Evolutionary conservation across 2,888 invertebrate genomes (phyloP).

Genomic region (Matsumyia berberina): DNA sequence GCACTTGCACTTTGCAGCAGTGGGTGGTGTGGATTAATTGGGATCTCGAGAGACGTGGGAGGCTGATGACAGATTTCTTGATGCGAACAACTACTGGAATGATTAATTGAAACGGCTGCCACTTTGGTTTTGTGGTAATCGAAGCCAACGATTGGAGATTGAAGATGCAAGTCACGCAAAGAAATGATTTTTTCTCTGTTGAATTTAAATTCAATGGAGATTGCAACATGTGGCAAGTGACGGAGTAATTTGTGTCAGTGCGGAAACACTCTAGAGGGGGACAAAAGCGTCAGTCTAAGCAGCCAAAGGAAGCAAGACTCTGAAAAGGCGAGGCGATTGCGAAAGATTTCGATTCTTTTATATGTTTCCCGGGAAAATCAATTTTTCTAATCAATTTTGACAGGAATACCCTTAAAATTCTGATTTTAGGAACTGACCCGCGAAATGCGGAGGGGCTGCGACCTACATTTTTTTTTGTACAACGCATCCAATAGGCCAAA

Average conservation of each 20-base stretch:
- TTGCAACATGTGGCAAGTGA: conserved; percentile 41
- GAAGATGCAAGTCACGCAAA: conserved; percentile 58
- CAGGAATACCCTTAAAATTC: no score
- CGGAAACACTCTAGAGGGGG: no score
- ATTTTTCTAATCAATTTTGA: no score
- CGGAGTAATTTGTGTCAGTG: conserved; percentile 4
- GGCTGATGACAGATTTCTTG: conserved; percentile 43
- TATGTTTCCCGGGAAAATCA: no score
- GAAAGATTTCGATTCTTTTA: no score
- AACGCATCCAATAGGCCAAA: no score
- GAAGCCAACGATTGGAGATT: background rate
- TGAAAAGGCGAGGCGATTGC: no score
- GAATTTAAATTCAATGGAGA: background rate
- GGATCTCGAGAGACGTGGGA: conserved; percentile 31
- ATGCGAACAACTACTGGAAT: conserved; percentile 28
- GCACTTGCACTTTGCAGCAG: conserved; percentile 37
- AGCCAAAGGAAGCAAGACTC: no score
- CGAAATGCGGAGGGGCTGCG: no score
- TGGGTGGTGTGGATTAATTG: conserved; percentile 55
- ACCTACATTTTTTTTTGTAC: no score
- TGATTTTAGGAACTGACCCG: no score
- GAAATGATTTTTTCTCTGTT: conserved; percentile 29
- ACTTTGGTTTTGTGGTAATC: conserved; percentile 22
- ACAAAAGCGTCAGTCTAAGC: no score
- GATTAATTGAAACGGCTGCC: conserved; percentile 61